Evolutionary conservation across 1,140 invertebrate species (phyloP), one percentile per base, ranked within the genome.

Genomic region (Heliconius hermathena): DNA sequence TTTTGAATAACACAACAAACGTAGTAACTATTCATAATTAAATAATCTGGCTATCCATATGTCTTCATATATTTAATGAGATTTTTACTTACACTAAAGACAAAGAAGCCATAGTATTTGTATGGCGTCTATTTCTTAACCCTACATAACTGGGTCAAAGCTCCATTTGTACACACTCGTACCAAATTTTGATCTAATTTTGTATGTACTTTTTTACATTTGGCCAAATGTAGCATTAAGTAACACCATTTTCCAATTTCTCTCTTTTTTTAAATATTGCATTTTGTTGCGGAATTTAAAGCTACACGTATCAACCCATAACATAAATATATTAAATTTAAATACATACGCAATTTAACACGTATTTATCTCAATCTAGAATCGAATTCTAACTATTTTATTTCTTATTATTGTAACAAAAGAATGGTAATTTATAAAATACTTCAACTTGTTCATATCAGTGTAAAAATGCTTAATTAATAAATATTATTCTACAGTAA

Each of bases 141-240:
- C 49, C 73, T 22, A 73, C n/a, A 33, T 57, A 66, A 66, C 26
- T 66, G 26, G 60, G 60, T 66, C 60, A 66, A 66, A 66, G 13
- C 60, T 66, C 57, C 57, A 60, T n/a, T 26, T 60, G 22, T n/a
- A 60, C 57, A 54, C 11, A 22, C 57, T 60, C n/a, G 57, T 60
- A 22, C 57, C 33, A 36, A 18, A 75, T 75, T 75, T 57, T 20
- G n/a, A 66, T 66, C 16, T 66, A 26, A 29, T 29, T 29, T 26
- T 66, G 18, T 52, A 52, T 20, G 18, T 52, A 18, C 6, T 52
- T 18, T 5, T 52, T 52, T 6, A 52, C 20, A 20, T 52, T 52
- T 20, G 6, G 18, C 49, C 16, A 52, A 52, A 52, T 8, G 18
- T 20, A 52, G 6, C 18, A 18, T 52, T 8, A 20, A 52, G 18